Evolutionary conservation across 2,113 vertebrate genomes (phyloP).

Genomic region (Neodontobutis hainanensis): DNA sequence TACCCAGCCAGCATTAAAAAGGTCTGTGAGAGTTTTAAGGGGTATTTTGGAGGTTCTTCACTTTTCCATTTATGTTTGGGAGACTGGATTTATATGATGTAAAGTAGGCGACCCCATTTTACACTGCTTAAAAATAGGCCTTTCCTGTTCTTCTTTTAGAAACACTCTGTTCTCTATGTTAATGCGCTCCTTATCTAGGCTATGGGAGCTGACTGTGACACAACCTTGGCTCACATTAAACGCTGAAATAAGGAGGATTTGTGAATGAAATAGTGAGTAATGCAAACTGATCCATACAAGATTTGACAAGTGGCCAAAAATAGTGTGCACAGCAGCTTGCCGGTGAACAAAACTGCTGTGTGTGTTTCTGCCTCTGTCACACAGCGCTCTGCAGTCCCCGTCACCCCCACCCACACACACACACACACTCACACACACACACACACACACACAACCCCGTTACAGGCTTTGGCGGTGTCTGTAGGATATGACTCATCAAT

Average conservation of each 20-base stretch:
- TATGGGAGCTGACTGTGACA: too few species aligned
- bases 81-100: neutral
- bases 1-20: too few species aligned
- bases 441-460: constrained; percentile 63
- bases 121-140: neutral
- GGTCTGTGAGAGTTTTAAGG: too few species aligned
- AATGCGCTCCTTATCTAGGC: neutral
- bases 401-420: constrained; percentile 46
- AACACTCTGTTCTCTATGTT: neutral
- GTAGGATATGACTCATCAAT: constrained; percentile 75
- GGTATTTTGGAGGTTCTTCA: too few species aligned
- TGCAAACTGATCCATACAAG: constrained; percentile 24
- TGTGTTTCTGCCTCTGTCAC: constrained; percentile 2
- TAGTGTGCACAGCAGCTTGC: constrained; percentile 42
- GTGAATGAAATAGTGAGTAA: constrained; percentile 63
- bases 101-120: neutral
- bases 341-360: constrained; percentile 19
- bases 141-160: neutral
- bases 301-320: constrained; percentile 66
- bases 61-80: neutral
- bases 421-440: constrained; percentile 51
- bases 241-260: constrained; percentile 40
- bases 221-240: constrained; percentile 13
- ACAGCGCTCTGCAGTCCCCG: constrained; percentile 51
- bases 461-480: constrained; percentile 56